A percentile compares a stretch with the other conserved stretches of the same genome.
These are phyloP conservation scores for Lamproptera curius DNA, from an alignment of 2,888 invertebrate species.

Conservation along the genomic window DNA sequence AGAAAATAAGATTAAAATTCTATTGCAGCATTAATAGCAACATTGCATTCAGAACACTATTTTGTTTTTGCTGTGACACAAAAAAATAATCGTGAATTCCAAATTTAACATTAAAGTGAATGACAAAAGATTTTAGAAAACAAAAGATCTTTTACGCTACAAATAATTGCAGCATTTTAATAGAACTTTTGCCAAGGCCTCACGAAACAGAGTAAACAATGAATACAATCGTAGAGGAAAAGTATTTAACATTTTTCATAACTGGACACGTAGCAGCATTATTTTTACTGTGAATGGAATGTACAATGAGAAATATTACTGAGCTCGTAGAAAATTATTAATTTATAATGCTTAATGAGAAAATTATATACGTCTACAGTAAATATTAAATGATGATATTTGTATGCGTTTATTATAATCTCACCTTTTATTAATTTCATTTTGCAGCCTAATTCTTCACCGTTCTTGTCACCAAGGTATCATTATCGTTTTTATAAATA, in stretches of 20 bases:
- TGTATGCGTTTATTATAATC: background rate
- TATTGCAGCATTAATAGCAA: too few relatives aligned
- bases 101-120: conserved; percentile 11
- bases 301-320: too few relatives aligned
- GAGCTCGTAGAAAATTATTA: too few relatives aligned
- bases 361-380: too few relatives aligned
- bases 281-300: too few relatives aligned
- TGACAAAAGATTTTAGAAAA: conserved; percentile 17
- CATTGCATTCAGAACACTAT: too few relatives aligned
- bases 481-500: conserved; percentile 11
- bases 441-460: conserved; percentile 9
- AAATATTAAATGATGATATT: too few relatives aligned
- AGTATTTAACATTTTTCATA: conserved; percentile 8
- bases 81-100: conserved; percentile 5
- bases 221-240: conserved; percentile 13
- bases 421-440: conserved; percentile 22
- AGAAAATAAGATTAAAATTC: too few relatives aligned
- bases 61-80: conserved; percentile 4
- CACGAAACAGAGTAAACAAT: conserved; percentile 11
- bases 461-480: conserved; percentile 11
- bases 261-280: conserved; percentile 12
- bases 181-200: conserved; percentile 15
- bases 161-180: conserved; percentile 20
- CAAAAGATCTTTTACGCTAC: conserved; percentile 19
- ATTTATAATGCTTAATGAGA: too few relatives aligned